Conservation (phyloP, 2,113 vertebrate species). For the Leptodactylus fuscus region DNA sequence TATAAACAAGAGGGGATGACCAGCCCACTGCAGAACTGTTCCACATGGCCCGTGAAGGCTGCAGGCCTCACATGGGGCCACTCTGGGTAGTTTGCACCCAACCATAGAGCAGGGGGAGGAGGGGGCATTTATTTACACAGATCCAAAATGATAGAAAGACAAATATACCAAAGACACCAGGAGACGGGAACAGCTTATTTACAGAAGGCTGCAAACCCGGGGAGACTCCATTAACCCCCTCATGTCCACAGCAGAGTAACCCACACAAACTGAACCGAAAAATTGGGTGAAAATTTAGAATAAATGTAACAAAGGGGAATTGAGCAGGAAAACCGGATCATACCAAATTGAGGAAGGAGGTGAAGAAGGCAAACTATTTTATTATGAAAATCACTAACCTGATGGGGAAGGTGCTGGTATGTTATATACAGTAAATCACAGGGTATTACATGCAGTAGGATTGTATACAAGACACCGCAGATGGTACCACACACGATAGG, state of each 20-base stretch:
- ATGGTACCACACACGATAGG: too few species aligned
- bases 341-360: too few species aligned
- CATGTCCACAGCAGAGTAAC: neutral
- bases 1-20: slow-evolving; percentile 85
- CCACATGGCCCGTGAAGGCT: slow-evolving; percentile 38
- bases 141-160: slow-evolving; percentile 57
- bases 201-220: neutral
- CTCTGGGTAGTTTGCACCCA: slow-evolving; percentile 58
- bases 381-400: too few species aligned
- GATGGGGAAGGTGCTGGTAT: too few species aligned
- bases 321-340: neutral
- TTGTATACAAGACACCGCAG: too few species aligned
- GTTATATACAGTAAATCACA: too few species aligned
- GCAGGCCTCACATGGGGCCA: slow-evolving; percentile 36
- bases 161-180: slow-evolving; percentile 54
- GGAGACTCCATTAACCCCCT: slow-evolving; percentile 3
- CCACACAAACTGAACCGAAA: neutral
- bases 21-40: slow-evolving; percentile 59
- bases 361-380: too few species aligned
- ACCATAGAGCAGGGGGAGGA: slow-evolving; percentile 35
- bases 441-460: too few species aligned
- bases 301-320: neutral
- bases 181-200: slow-evolving; percentile 19
- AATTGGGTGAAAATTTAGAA: too few species aligned
- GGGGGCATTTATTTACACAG: slow-evolving; percentile 56